Conservation (phyloP, 2,113 vertebrate genomes). For the Ginglymostoma cirratum region DNA sequence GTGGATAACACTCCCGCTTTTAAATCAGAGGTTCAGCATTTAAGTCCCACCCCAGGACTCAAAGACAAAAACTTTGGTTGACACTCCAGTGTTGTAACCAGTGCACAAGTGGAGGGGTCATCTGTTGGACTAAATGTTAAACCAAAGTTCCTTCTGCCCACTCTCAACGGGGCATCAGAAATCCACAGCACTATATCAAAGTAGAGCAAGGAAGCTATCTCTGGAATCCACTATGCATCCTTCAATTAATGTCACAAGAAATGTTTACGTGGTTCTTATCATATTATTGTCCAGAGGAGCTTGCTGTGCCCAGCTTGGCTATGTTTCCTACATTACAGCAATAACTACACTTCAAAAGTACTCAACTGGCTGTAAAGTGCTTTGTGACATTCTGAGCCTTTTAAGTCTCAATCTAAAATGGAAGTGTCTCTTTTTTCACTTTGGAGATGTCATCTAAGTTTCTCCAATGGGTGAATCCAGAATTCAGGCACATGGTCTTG, state of each 20-base stretch:
- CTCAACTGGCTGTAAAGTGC: no score
- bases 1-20: no score
- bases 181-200: background rate
- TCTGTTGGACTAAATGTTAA: background rate
- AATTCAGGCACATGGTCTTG: background rate
- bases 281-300: background rate
- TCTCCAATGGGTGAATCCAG: background rate
- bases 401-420: no score
- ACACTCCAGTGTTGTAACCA: background rate
- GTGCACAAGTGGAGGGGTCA: background rate
- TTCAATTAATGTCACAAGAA: background rate
- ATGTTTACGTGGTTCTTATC: background rate
- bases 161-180: background rate
- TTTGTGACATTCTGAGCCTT: no score
- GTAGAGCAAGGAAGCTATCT: background rate
- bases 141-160: background rate
- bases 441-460: background rate
- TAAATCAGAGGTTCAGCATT: no score
- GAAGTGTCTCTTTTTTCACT: no score
- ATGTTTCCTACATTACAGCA: background rate
- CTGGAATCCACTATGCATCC: background rate
- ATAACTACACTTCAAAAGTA: background rate
- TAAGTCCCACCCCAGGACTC: no score
- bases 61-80: no score
- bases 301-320: background rate